Evolutionary conservation across 2,888 invertebrate genomes (phyloP).

Genomic region (Lasioglossum lativentre): DNA sequence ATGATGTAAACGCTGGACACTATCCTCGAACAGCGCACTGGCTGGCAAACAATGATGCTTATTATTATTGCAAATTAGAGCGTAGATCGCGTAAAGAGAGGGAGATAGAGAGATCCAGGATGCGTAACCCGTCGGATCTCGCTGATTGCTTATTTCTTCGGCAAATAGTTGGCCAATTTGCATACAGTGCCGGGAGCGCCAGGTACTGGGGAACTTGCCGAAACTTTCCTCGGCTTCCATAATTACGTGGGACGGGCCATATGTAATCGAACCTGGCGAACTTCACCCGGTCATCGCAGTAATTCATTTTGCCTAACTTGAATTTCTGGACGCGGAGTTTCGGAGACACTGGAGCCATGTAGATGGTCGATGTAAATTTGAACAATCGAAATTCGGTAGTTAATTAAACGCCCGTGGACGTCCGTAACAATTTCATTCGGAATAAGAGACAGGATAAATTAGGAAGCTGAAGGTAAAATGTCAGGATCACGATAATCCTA

Average conservation of each 20-base stretch:
- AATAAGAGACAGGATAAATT: neutral
- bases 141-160: slow-evolving; percentile 71
- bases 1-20: neutral
- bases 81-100: neutral
- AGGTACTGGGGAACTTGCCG: slow-evolving; percentile 42
- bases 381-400: neutral
- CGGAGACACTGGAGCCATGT: neutral
- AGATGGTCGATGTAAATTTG: neutral
- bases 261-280: slow-evolving; percentile 30
- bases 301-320: slow-evolving; percentile 8
- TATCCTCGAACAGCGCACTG: neutral
- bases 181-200: slow-evolving; percentile 48
- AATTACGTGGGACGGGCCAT: slow-evolving; percentile 46
- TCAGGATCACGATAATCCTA: slow-evolving; percentile 4
- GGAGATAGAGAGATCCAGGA: neutral
- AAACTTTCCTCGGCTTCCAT: slow-evolving; percentile 54
- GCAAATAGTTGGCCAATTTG: slow-evolving; percentile 69
- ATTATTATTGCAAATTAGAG: neutral
- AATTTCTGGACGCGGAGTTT: neutral
- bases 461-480: slow-evolving; percentile 5
- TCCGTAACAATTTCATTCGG: neutral
- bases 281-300: slow-evolving; percentile 37
- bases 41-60: neutral
- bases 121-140: slow-evolving; percentile 1
- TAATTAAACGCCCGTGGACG: neutral